Conservation (phyloP, 2,113 vertebrate genomes). For the Varanus komodoensis region DNA sequence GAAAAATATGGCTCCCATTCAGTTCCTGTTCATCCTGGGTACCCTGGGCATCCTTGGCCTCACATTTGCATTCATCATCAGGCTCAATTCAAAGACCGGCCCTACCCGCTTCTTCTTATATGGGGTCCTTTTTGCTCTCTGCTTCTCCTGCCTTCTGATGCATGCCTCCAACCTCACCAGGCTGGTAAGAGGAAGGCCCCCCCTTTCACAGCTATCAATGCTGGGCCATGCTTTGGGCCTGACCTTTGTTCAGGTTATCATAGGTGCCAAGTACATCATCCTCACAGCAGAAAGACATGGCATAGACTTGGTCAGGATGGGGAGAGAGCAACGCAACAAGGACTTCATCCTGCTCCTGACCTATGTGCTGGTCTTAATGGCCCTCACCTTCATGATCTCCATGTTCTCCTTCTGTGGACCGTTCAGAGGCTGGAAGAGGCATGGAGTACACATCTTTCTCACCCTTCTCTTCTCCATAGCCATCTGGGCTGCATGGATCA, state of each 20-base stretch:
- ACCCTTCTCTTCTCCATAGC: constrained; percentile 77
- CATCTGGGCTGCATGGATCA: constrained; percentile 86
- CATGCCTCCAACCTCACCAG: constrained; percentile 75
- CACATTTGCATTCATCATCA: constrained; percentile 84
- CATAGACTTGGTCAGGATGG: constrained; percentile 43
- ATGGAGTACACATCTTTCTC: constrained; percentile 73
- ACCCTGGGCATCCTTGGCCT: constrained; percentile 83
- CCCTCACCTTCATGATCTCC: constrained; percentile 73
- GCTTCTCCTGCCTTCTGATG: constrained; percentile 83
- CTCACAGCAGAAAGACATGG: constrained; percentile 73
- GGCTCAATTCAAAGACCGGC: constrained; percentile 76
- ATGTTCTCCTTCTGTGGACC: constrained; percentile 71
- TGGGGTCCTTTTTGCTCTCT: constrained; percentile 83
- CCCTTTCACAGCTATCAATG: constrained; percentile 73
- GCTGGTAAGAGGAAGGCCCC: constrained; percentile 72
- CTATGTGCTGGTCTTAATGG: constrained; percentile 84
- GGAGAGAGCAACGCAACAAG: constrained; percentile 73
- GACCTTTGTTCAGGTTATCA: constrained; percentile 81
- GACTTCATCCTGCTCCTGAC: constrained; percentile 85
- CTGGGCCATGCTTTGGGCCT: constrained; percentile 72
- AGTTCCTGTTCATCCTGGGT: constrained; percentile 79
- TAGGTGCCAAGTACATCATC: constrained; percentile 82
- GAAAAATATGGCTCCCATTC: constrained; percentile 70
- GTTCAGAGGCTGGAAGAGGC: constrained; percentile 67
- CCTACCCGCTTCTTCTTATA: constrained; percentile 84